Percentiles rank a stretch among this genome's conserved stretches.
phyloP scores from a whole-genome alignment of 2,113 vertebrate genomes.

The Heloderma charlesbogerti region DNA sequence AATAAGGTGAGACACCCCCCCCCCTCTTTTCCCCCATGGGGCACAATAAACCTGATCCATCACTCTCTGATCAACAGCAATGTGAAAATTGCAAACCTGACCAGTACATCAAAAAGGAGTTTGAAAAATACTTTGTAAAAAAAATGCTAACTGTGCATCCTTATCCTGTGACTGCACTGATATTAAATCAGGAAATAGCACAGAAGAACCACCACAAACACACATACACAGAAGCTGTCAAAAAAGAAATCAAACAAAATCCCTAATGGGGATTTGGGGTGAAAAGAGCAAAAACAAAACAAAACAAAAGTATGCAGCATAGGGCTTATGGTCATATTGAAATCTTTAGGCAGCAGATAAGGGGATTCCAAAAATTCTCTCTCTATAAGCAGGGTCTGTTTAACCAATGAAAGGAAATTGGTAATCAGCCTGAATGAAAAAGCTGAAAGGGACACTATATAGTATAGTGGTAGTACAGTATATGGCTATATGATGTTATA shows the following conservation, averaged over 20 bases:
- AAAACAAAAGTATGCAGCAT: slow-evolving; percentile 36
- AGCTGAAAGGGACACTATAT: background rate
- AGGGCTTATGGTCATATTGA: slow-evolving; percentile 63
- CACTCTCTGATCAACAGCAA: slow-evolving; percentile 70
- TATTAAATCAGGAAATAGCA: slow-evolving; percentile 86
- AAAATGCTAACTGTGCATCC: slow-evolving; percentile 84
- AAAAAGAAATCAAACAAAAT: slow-evolving; percentile 79
- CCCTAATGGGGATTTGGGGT: slow-evolving; percentile 76
- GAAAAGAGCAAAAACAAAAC: slow-evolving; percentile 67
- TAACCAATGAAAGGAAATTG: slow-evolving; percentile 59
- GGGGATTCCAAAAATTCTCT: slow-evolving; percentile 54
- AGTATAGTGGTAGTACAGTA: too few species aligned
- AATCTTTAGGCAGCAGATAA: slow-evolving; percentile 58
- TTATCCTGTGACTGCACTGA: slow-evolving; percentile 72
- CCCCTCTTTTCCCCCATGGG: background rate
- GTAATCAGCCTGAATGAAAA: slow-evolving; percentile 54
- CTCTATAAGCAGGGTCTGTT: slow-evolving; percentile 49
- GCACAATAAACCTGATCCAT: slow-evolving; percentile 61
- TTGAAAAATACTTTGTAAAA: slow-evolving; percentile 81
- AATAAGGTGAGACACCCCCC: slow-evolving; percentile 20
- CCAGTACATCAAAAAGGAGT: slow-evolving; percentile 82
- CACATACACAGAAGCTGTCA: slow-evolving; percentile 80
- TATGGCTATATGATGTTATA: too few species aligned
- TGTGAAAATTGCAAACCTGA: slow-evolving; percentile 77
- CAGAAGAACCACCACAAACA: slow-evolving; percentile 75